Percentiles rank a stretch among this genome's conserved stretches.
phyloP scores from a whole-genome alignment of 92 coral and sea anemone species.

The Phenganax stokvisi region DNA sequence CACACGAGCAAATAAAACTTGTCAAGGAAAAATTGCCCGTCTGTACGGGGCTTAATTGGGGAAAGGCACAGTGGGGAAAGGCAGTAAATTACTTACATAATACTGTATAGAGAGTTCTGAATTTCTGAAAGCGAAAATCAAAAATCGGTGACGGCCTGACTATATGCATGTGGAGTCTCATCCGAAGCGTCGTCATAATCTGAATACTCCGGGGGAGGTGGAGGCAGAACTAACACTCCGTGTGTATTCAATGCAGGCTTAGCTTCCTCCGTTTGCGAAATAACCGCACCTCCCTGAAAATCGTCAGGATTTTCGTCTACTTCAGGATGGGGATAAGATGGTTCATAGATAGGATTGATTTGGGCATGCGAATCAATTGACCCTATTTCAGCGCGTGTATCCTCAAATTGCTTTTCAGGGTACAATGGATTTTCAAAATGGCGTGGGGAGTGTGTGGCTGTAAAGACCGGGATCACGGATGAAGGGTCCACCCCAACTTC shows the following conservation, averaged over 20 bases:
- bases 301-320: not conserved
- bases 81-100: too few species aligned
- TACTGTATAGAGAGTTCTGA: too few species aligned
- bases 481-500: constrained; percentile 87
- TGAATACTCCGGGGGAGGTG: constrained; percentile 31
- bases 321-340: not conserved
- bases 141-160: constrained; percentile 26
- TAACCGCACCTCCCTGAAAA: constrained; percentile 14
- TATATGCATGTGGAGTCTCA: not conserved
- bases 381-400: not conserved
- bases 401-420: constrained; percentile 4
- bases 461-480: constrained; percentile 69
- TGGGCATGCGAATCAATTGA: not conserved
- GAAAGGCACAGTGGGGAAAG: too few species aligned
- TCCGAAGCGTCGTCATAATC: not conserved
- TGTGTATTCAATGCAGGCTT: not conserved
- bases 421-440: constrained; percentile 12
- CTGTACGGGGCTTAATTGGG: too few species aligned
- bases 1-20: too few species aligned
- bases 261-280: not conserved
- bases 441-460: constrained; percentile 22
- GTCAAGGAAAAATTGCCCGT: too few species aligned
- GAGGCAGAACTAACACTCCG: constrained; percentile 17
- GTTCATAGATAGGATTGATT: constrained; percentile 8
- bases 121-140: not conserved